Base-by-base conservation (phyloP, 2,797 vertebrate species). In the Crax fasciolata region DNA sequence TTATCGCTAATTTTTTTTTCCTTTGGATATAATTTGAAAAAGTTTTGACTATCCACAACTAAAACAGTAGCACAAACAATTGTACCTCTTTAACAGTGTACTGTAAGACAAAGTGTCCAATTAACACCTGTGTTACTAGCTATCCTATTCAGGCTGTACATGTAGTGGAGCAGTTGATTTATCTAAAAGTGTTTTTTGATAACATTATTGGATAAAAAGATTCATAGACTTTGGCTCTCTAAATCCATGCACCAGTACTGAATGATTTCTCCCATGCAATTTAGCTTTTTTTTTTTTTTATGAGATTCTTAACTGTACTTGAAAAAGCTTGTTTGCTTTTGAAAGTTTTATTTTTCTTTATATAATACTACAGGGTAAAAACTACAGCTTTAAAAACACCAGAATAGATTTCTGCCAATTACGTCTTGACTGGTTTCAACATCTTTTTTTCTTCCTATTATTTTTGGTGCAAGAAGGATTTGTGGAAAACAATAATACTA, bases 11-110 rank as follows among this genome's bases (percentile, higher is more conserved):
- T 51, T 81, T 62, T 3, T 63, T 58, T 65, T 71, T 28, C 14
- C 32, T 87, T 70, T 1, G 0, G 30, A 30, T 0, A 0, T n/a
- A 46, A 19, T 55, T 81, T 75, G 35, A 24, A 74, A 61, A 78
- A 77, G 10, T 35, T 23, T 12, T 12, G 38, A 49, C 57, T 65
- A 13, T 7, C 13, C 32, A 35, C 55, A 41, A 11, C 44, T 57
- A 30, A 35, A 75, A 35, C 0, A 84, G 23, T 2, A 20, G 27
- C 3, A 8, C 70, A 65, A 4, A 46, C 19, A 68, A 4, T 32
- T 11, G 65, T 74, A 59, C 11, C 25, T 79, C 58, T 61, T 65
- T 11, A 43, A 12, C 12, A 25, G 28, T 14, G 10, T 9, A 15
- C 58, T 28, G 20, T 35, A n/a, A 59, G 32, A 80, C 75, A 83